Evolutionary conservation across 2,797 vertebrate species (phyloP).

Genomic region (Dallia pectoralis): DNA sequence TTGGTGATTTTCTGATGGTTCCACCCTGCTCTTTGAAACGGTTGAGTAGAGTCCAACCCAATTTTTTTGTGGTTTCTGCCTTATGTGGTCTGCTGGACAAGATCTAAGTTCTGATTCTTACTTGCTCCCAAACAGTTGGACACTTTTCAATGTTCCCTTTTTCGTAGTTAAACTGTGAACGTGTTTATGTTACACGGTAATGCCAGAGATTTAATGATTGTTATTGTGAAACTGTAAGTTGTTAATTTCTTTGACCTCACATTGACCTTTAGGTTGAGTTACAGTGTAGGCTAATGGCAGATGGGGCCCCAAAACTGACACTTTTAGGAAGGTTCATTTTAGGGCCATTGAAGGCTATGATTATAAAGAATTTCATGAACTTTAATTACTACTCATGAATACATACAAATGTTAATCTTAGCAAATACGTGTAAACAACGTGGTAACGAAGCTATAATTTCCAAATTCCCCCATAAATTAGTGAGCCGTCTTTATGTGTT

Average conservation of each 20-base stretch:
- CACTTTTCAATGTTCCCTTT: conserved; percentile 26
- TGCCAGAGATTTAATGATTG: not conserved
- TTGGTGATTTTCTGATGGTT: conserved; percentile 46
- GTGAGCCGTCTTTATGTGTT: conserved; percentile 76
- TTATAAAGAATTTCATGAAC: conserved; percentile 71
- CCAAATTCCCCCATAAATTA: conserved; percentile 70
- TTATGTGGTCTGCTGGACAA: conserved; percentile 55
- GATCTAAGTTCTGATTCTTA: conserved; percentile 47
- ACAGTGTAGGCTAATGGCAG: conserved; percentile 35
- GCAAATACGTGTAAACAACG: conserved; percentile 62
- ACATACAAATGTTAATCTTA: conserved; percentile 58
- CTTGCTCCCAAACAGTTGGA: conserved; percentile 29
- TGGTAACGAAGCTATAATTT: conserved; percentile 75
- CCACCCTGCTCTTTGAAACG: conserved; percentile 67
- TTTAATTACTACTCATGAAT: conserved; percentile 68
- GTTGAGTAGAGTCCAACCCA: conserved; percentile 64
- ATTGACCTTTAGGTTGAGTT: conserved; percentile 57
- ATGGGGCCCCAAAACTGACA: conserved; percentile 46
- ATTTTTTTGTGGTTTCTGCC: conserved; percentile 62
- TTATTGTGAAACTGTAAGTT: conserved; percentile 8
- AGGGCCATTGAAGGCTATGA: conserved; percentile 54
- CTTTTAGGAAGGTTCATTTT: conserved; percentile 65
- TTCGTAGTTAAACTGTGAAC: not conserved
- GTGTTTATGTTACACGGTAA: not conserved
- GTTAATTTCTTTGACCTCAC: conserved; percentile 53